These are phyloP conservation scores for Habrosyne pyritoides DNA, from an alignment of 2,888 invertebrate genomes.

Conservation along the genomic window DNA sequence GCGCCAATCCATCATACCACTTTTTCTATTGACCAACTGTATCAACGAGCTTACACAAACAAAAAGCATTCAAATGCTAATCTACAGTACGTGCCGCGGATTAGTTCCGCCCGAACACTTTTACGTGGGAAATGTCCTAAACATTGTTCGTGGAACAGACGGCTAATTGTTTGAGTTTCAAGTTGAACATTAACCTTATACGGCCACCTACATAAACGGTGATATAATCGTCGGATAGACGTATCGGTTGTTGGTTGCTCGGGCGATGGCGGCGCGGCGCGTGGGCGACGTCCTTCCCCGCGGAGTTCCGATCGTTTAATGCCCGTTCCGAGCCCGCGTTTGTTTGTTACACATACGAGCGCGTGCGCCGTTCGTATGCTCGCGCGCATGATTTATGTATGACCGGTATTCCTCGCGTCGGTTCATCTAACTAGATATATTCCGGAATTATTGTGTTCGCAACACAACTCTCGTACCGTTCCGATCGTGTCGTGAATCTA, in stretches of 20 bases:
- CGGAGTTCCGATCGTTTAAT: constrained; percentile 55
- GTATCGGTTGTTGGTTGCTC: constrained; percentile 66
- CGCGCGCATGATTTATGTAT: constrained; percentile 75
- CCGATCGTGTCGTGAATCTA: constrained; percentile 65
- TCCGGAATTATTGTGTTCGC: constrained; percentile 73
- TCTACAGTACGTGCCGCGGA: constrained; percentile 73
- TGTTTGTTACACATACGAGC: constrained; percentile 55
- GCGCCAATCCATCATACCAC: constrained; percentile 72
- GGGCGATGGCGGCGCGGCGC: too few relatives aligned
- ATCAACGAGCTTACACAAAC: constrained; percentile 77
- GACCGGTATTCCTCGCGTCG: constrained; percentile 55
- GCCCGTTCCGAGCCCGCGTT: constrained; percentile 22
- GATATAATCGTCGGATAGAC: constrained; percentile 66
- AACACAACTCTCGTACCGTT: constrained; percentile 57
- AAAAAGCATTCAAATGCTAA: constrained; percentile 80
- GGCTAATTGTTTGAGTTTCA: constrained; percentile 36
- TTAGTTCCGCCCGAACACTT: constrained; percentile 65
- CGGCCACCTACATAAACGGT: constrained; percentile 80
- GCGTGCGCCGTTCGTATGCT: constrained; percentile 55
- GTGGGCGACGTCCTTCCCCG: constrained; percentile 76
- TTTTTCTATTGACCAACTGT: constrained; percentile 75
- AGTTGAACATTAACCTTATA: constrained; percentile 77
- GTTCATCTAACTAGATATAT: constrained; percentile 77
- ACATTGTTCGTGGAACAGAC: constrained; percentile 21
- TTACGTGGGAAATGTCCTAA: constrained; percentile 71